Percentiles rank a stretch among this genome's conserved stretches.
Evolutionary conservation across 2,113 vertebrate genomes (phyloP).

Genomic region (Nesoenas mayeri): DNA sequence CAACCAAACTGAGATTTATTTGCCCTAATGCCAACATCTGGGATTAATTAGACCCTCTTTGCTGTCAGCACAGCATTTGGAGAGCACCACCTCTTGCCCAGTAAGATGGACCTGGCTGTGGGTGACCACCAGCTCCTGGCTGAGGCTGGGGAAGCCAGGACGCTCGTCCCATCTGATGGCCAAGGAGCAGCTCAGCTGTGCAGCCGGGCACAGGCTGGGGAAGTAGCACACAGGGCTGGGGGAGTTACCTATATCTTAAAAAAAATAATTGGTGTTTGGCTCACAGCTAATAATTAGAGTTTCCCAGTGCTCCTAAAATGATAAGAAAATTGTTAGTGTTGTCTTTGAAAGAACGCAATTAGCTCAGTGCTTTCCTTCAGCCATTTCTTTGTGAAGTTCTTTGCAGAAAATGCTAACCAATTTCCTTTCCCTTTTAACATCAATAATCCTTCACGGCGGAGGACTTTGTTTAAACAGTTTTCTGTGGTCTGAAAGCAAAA

Average conservation of each 20-base stretch:
- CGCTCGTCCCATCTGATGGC: rapidly evolving
- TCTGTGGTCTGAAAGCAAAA: constrained; percentile 40
- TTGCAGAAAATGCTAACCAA: constrained; percentile 23
- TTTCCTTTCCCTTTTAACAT: constrained; percentile 39
- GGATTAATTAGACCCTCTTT: not conserved
- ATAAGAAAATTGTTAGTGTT: constrained; percentile 5
- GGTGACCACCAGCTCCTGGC: not conserved
- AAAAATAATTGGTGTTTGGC: not conserved
- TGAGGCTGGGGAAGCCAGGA: not conserved
- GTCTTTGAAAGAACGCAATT: constrained; percentile 25
- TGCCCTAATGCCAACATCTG: not conserved
- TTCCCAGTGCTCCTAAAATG: not conserved
- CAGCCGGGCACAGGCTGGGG: not conserved
- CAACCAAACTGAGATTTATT: not conserved
- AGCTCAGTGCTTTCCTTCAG: not conserved
- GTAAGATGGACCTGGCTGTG: not conserved
- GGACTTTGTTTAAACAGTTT: constrained; percentile 18
- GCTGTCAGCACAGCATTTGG: not conserved
- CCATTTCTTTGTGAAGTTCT: constrained; percentile 27
- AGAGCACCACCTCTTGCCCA: not conserved
- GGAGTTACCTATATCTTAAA: not conserved
- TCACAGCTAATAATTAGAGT: constrained; percentile 6
- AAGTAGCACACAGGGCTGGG: not conserved
- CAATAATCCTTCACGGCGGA: not conserved
- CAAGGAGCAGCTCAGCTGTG: not conserved